phyloP scores from a whole-genome alignment of 2,888 invertebrate species.

The Drosophila meridionalis region DNA sequence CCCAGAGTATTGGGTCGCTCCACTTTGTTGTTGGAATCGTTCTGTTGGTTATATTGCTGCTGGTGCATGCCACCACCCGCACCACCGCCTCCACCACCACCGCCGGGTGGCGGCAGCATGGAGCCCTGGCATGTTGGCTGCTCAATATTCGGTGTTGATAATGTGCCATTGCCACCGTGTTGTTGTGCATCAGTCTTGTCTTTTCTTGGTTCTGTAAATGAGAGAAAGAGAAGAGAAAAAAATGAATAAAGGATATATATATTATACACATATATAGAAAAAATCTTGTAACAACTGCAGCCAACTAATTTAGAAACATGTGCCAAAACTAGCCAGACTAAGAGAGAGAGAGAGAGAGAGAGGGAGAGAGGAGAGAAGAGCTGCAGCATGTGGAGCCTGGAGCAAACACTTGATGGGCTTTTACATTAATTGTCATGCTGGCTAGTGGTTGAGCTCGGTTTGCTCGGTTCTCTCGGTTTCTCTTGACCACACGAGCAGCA shows the following conservation, averaged over 20 bases:
- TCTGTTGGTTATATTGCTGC: conserved; percentile 67
- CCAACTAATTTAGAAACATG: conserved; percentile 54
- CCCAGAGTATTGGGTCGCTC: conserved; percentile 93
- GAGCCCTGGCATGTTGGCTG: conserved; percentile 85
- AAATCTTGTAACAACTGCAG: conserved; percentile 37
- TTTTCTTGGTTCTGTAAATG: conserved; percentile 93
- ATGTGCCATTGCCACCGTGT: conserved; percentile 86
- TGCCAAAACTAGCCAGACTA: conserved; percentile 31
- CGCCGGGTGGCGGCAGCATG: conserved; percentile 85
- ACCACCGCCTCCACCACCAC: conserved; percentile 85
- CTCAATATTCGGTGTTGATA: conserved; percentile 87
- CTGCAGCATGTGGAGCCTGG: conserved; percentile 26
- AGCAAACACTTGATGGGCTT: conserved; percentile 66
- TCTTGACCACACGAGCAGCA: conserved; percentile 28
- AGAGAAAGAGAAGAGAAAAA: not conserved
- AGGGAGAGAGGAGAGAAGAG: not conserved
- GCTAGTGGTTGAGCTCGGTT: conserved; percentile 44
- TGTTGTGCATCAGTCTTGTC: conserved; percentile 92
- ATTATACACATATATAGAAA: not conserved
- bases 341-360: not conserved
- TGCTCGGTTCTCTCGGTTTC: conserved; percentile 40
- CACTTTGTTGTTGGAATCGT: conserved; percentile 86
- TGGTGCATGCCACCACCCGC: conserved; percentile 65
- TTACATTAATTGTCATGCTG: conserved; percentile 77
- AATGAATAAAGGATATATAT: conserved; percentile 23